A percentile compares a stretch with the other conserved stretches of the same genome.
These are phyloP conservation scores for Dione vanillae DNA, from an alignment of 2,888 invertebrate species.

Conservation along the genomic window DNA sequence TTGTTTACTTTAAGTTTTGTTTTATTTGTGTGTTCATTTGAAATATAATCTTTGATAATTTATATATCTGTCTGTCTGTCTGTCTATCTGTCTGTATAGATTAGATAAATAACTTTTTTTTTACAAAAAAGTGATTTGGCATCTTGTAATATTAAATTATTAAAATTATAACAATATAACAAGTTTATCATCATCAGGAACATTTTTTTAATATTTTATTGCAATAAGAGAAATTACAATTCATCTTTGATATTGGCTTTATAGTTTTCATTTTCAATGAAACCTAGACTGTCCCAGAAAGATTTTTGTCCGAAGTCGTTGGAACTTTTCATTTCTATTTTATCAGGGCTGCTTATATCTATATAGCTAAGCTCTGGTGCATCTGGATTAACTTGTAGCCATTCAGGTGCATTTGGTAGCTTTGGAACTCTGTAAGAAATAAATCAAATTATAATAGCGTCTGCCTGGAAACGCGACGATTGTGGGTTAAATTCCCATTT, in stretches of 20 bases:
- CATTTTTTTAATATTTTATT: constrained; percentile 12
- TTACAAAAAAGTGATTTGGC: neutral
- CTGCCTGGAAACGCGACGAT: too few species aligned
- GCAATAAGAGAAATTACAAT: constrained; percentile 57
- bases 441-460: too few species aligned
- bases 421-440: constrained; percentile 69
- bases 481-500: too few species aligned
- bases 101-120: neutral
- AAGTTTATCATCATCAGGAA: neutral
- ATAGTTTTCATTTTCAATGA: constrained; percentile 84
- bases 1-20: constrained; percentile 17
- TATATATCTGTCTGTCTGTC: too few species aligned
- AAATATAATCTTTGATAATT: neutral
- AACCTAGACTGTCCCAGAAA: constrained; percentile 86
- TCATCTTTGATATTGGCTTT: constrained; percentile 67
- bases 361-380: constrained; percentile 51
- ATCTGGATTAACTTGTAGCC: constrained; percentile 45
- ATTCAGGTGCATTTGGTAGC: constrained; percentile 63
- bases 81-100: neutral
- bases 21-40: neutral
- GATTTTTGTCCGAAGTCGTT: constrained; percentile 81
- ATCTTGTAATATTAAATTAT: neutral
- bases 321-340: constrained; percentile 70
- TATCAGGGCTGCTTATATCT: constrained; percentile 68
- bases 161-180: neutral